Evolutionary conservation across 2,797 vertebrate species (phyloP).

Genomic region (Lycodopsis pacificus): DNA sequence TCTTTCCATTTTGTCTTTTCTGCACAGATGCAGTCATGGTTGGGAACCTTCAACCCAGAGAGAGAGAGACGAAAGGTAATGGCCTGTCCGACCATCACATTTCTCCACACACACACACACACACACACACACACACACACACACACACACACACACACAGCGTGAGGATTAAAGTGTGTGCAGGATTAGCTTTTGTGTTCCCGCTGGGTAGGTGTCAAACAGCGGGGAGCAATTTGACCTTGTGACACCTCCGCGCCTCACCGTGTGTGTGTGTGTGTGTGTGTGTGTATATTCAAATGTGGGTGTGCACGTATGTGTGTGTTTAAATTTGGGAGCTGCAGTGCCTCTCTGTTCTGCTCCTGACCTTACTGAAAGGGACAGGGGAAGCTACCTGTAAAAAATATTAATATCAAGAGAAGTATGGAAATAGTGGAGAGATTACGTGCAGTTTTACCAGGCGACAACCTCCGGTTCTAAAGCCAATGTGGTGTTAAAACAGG

Average conservation of each 20-base stretch:
- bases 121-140: constrained; percentile 19
- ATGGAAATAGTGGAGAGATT: background rate
- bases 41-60: constrained; percentile 88
- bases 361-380: constrained; percentile 33
- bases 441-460: background rate
- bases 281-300: constrained; percentile 31
- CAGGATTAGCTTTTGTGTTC: constrained; percentile 69
- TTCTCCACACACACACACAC: constrained; percentile 36
- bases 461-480: background rate
- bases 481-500: background rate
- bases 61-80: constrained; percentile 86
- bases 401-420: background rate
- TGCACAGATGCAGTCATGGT: constrained; percentile 86
- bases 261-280: background rate
- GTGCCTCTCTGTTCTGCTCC: background rate
- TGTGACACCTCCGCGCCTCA: background rate
- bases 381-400: constrained; percentile 12
- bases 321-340: constrained; percentile 12
- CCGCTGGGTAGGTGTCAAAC: constrained; percentile 67
- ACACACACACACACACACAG: constrained; percentile 18
- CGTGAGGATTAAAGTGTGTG: constrained; percentile 68
- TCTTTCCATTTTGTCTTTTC: constrained; percentile 57
- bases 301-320: constrained; percentile 6
- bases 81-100: constrained; percentile 42
- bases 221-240: constrained; percentile 73